phyloP scores from a whole-genome alignment of 2,797 vertebrate genomes.

The Argentina silus region DNA sequence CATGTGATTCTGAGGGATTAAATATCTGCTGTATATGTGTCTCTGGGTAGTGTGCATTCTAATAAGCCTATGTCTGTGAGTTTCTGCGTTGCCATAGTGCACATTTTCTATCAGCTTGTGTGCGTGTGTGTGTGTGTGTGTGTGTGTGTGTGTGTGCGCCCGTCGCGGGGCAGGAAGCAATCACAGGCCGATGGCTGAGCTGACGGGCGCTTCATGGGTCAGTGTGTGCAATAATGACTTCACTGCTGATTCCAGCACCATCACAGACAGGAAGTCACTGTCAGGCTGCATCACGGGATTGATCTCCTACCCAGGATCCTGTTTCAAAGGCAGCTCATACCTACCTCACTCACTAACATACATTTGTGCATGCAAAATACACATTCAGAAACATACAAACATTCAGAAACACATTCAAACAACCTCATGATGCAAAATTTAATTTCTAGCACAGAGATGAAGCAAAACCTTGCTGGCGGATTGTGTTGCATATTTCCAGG shows the following conservation, averaged over 20 bases:
- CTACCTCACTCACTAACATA: conserved; percentile 12
- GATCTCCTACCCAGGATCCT: conserved; percentile 49
- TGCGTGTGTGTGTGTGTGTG: conserved; percentile 27
- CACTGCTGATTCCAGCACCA: conserved; percentile 55
- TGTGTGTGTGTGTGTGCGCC: conserved; percentile 25
- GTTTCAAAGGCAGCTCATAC: conserved; percentile 45
- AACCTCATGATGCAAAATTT: conserved; percentile 9
- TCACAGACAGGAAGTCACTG: conserved; percentile 62
- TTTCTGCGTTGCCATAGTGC: no score
- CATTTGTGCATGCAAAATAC: conserved; percentile 3
- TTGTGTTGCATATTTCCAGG: neutral
- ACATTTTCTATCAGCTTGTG: conserved; percentile 12
- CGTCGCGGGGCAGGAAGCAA: conserved; percentile 61
- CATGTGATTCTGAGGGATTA: neutral
- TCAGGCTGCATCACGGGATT: conserved; percentile 59
- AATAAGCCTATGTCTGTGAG: neutral
- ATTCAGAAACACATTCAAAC: conserved; percentile 17
- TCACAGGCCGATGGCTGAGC: conserved; percentile 54
- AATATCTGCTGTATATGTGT: neutral
- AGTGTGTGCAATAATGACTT: conserved; percentile 61
- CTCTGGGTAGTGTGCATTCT: neutral
- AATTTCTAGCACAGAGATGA: neutral
- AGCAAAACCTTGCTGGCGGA: neutral
- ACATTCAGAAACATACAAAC: conserved; percentile 16
- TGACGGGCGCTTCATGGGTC: conserved; percentile 61